phyloP scores from a whole-genome alignment of 1,140 invertebrate genomes.

The Myzus persicae region DNA sequence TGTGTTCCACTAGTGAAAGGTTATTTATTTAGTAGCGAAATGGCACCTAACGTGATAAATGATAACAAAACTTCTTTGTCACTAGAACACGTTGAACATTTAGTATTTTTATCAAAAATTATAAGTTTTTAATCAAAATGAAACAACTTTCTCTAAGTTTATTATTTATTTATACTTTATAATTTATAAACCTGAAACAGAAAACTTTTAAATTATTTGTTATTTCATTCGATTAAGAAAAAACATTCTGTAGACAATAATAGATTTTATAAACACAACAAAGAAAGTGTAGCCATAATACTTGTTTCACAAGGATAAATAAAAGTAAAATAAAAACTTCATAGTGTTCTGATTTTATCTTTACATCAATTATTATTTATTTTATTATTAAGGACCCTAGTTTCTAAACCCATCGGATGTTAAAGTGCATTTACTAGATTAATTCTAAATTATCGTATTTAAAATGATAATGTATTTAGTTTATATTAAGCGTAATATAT shows the following conservation, averaged over 20 bases:
- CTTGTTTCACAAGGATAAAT: neutral
- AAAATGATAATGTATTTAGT: no score
- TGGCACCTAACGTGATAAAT: neutral
- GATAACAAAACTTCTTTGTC: neutral
- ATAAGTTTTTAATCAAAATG: neutral
- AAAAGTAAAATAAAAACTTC: neutral
- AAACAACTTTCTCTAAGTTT: neutral
- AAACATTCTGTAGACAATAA: neutral
- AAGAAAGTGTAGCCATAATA: neutral
- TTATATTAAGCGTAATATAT: no score
- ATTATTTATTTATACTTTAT: conserved; percentile 4
- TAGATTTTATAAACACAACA: neutral
- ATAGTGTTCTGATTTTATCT: no score
- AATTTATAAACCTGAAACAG: neutral
- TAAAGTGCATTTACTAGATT: no score
- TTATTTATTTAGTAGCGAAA: neutral
- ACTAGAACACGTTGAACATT: conserved; percentile 7
- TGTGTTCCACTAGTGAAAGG: neutral
- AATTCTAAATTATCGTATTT: no score
- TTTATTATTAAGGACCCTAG: no score
- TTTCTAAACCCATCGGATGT: no score
- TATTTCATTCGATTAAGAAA: neutral
- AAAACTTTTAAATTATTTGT: conserved; percentile 2
- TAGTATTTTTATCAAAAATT: conserved; percentile 5
- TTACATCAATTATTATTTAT: no score